phyloP scores from a whole-genome alignment of 37 sponge, comb jelly and placozoan genomes.

The Eunapius fragilis region DNA sequence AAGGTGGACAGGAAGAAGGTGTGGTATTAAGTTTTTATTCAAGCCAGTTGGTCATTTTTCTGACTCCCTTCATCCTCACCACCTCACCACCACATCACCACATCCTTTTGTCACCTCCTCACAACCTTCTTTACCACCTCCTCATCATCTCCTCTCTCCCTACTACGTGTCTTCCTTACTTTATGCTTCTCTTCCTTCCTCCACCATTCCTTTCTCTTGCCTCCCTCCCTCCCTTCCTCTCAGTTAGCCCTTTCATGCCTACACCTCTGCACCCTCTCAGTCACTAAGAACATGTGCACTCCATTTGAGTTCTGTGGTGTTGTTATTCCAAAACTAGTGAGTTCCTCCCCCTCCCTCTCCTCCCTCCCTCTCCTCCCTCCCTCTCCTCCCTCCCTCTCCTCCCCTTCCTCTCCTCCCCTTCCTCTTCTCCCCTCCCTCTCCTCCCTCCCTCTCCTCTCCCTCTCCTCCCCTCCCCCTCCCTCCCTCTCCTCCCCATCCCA shows the following conservation, averaged over 20 bases:
- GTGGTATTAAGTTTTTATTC: background rate
- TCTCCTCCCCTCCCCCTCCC: no score
- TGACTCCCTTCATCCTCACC: background rate
- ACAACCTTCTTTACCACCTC: background rate
- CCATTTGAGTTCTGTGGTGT: slow-evolving; percentile 74
- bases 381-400: background rate
- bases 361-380: background rate
- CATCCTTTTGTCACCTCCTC: background rate
- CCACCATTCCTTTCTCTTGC: no score
- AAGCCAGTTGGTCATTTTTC: background rate
- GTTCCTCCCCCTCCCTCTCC: background rate
- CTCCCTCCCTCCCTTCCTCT: no score
- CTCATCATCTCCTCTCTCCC: background rate
- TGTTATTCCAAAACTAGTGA: slow-evolving; percentile 70
- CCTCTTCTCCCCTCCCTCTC: no score
- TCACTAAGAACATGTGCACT: slow-evolving; percentile 29
- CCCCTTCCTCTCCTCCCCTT: no score
- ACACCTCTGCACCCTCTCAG: slow-evolving; percentile 38
- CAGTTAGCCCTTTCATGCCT: slow-evolving; percentile 51
- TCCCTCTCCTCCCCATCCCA: no score
- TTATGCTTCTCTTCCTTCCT: no score
- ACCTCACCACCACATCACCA: background rate
- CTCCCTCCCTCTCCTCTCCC: no score
- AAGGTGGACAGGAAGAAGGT: slow-evolving; percentile 64
- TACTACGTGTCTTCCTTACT: background rate